phyloP scores from a whole-genome alignment of 2,888 invertebrate genomes.

The Rhamnusium bicolor region DNA sequence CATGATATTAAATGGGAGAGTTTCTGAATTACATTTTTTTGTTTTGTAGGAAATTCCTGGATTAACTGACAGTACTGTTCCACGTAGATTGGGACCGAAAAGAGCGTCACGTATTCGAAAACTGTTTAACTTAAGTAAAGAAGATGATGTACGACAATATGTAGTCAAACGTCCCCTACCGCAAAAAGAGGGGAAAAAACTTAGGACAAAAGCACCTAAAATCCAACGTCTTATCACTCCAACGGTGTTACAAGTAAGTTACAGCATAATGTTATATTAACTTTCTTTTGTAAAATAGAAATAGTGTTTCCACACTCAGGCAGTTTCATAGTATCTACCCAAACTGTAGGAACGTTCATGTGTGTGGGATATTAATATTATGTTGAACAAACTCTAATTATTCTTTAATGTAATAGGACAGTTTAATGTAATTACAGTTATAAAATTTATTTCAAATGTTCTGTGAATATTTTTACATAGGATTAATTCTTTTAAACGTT shows the following conservation, averaged over 20 bases:
- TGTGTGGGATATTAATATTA: slow-evolving; percentile 26
- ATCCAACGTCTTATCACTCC: slow-evolving; percentile 97
- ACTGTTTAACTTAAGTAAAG: slow-evolving; percentile 94
- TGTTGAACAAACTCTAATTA: slow-evolving; percentile 7
- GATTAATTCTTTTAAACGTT: background rate
- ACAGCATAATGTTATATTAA: background rate
- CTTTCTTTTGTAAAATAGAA: background rate
- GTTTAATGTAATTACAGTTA: slow-evolving; percentile 12
- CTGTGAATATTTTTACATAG: background rate
- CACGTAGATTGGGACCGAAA: slow-evolving; percentile 96
- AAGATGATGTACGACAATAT: slow-evolving; percentile 97
- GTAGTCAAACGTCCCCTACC: slow-evolving; percentile 95
- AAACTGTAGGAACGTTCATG: slow-evolving; percentile 27
- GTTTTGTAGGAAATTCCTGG: slow-evolving; percentile 84
- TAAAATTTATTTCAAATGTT: background rate
- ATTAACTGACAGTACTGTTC: slow-evolving; percentile 93
- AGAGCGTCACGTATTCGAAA: slow-evolving; percentile 97
- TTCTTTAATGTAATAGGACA: background rate
- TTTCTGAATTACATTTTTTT: background rate
- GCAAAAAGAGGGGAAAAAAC: slow-evolving; percentile 84
- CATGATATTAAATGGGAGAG: background rate
- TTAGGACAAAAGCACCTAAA: slow-evolving; percentile 86
- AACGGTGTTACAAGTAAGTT: slow-evolving; percentile 77
- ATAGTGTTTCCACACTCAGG: slow-evolving; percentile 18
- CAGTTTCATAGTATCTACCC: slow-evolving; percentile 21